A percentile compares a stretch with the other conserved stretches of the same genome.
These are phyloP conservation scores for Dinoponera quadriceps DNA, from an alignment of 1,140 invertebrate genomes.

Conservation along the genomic window DNA sequence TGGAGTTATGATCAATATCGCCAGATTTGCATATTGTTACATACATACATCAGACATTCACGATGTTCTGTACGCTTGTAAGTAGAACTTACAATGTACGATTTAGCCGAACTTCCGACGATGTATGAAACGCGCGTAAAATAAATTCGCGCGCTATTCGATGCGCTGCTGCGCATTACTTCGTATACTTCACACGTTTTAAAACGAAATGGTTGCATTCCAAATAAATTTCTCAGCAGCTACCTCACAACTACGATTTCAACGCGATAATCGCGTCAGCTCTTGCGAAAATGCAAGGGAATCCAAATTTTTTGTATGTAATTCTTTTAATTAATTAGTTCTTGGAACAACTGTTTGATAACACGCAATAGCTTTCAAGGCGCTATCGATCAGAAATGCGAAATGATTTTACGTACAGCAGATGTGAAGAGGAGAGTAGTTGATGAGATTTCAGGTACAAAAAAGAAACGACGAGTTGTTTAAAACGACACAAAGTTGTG, in stretches of 20 bases:
- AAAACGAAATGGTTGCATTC: conserved; percentile 68
- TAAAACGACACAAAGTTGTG: conserved; percentile 46
- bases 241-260: not conserved
- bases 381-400: conserved; percentile 12
- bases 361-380: conserved; percentile 4
- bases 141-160: conserved; percentile 33
- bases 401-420: conserved; percentile 36
- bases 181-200: conserved; percentile 41
- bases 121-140: conserved; percentile 45
- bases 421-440: conserved; percentile 57
- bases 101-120: not conserved
- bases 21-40: conserved; percentile 1
- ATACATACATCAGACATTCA: not conserved
- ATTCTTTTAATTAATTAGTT: conserved; percentile 18
- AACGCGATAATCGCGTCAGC: not conserved
- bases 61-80: not conserved
- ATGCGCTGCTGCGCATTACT: not conserved
- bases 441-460: conserved; percentile 66
- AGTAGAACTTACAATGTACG: conserved; percentile 55
- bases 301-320: conserved; percentile 15
- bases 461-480: conserved; percentile 27
- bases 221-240: conserved; percentile 53
- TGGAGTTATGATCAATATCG: conserved; percentile 2
- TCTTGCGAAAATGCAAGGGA: conserved; percentile 1
- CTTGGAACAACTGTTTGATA: conserved; percentile 12